Evolutionary conservation across 2,888 invertebrate genomes (phyloP).

Genomic region (Agrilus cyanescens): DNA sequence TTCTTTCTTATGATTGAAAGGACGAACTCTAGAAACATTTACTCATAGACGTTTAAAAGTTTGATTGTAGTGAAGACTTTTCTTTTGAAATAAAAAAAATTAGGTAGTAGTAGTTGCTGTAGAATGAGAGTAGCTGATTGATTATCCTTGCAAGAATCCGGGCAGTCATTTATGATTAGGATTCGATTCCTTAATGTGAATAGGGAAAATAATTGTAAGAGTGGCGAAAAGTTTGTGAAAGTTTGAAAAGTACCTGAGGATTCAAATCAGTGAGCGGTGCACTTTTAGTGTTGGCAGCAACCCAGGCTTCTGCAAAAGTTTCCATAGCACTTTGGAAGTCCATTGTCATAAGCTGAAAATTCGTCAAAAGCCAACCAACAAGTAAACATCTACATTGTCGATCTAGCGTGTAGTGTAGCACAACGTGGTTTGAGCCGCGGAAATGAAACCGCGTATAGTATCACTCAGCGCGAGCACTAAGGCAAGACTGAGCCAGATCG

Average conservation of each 20-base stretch:
- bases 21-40: too few relatives aligned
- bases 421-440: slow-evolving; percentile 28
- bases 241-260: slow-evolving; percentile 48
- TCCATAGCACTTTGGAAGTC: slow-evolving; percentile 99
- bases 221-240: too few relatives aligned
- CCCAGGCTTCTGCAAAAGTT: slow-evolving; percentile 96
- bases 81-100: too few relatives aligned
- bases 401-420: slow-evolving; percentile 7
- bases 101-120: too few relatives aligned
- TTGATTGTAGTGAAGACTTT: too few relatives aligned
- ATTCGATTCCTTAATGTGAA: too few relatives aligned
- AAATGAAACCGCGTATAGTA: slow-evolving; percentile 19
- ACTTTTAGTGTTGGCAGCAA: slow-evolving; percentile 75
- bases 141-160: too few relatives aligned
- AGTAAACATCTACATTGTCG: slow-evolving; percentile 17
- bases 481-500: slow-evolving; percentile 23
- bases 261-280: slow-evolving; percentile 45
- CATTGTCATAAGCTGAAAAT: slow-evolving; percentile 43
- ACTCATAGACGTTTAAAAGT: too few relatives aligned
- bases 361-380: slow-evolving; percentile 5
- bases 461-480: slow-evolving; percentile 21
- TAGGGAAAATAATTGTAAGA: too few relatives aligned
- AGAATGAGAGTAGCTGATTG: too few relatives aligned
- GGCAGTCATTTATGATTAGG: too few relatives aligned
- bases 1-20: too few relatives aligned